Base-by-base conservation (phyloP, 2,888 invertebrate genomes). In the Artemia sinica region DNA sequence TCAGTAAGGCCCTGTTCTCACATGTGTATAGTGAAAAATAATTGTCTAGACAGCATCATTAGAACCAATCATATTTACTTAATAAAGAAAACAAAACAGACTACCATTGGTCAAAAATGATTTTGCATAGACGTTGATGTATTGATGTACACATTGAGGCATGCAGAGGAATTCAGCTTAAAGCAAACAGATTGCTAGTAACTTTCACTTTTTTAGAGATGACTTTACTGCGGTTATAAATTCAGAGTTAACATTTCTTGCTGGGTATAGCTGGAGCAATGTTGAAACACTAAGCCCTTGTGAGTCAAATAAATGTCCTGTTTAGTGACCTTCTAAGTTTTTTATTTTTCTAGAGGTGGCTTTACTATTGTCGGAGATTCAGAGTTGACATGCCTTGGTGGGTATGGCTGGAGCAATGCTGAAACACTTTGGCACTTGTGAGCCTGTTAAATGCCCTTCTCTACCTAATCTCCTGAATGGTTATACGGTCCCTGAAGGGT, bases 271-370 rank as follows among this genome's bases (percentile, higher is more conserved):
- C n/a, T 74, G 74, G 74, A 71, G 70, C 18, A 72, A 73, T 72
- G 70, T 70, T 18, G 71, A 71, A 13, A 69, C 66, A 9, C 28
- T 71, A 10, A 73, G 73, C 11, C 67, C 70, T 18, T 74, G 74
- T 71, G 71, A 73, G 69, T 73, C 77, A 74, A 74, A 74, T 72
- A 71, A 70, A 0, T 74, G 74, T 63, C 72, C 72, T 41, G 41
- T 41, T 41, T 41, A 41, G 41, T 2, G 41, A 41, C 41, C 41
- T 41, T 41, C 41, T 41, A 41, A 41, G 10, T 67, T 70, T n/a
- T n/a, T 9, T 74, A 74, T 67, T 71, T 68, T 28, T 76, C 75
- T 71, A 72, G 73, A 58, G 70, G 71, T 41, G 76, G 75, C 18
- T 74, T 72, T 69, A 63, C 70, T 8, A 67, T 74, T 41, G 71